These are phyloP conservation scores for Megaceryle torquata DNA, from an alignment of 2,113 vertebrate genomes.

Conservation along the genomic window DNA sequence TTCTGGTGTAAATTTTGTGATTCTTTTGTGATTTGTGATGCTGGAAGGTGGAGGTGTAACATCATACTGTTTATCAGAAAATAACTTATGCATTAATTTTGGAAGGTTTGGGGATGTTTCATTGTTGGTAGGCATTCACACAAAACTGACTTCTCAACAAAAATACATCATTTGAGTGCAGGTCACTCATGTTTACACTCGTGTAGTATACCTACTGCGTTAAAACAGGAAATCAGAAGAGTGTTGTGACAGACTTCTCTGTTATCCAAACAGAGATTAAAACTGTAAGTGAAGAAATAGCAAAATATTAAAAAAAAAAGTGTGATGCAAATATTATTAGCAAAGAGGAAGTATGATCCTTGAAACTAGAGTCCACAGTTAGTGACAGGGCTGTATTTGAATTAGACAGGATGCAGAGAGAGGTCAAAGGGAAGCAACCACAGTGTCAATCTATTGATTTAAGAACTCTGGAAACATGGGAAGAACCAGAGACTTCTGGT, in stretches of 20 bases:
- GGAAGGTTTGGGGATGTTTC: neutral
- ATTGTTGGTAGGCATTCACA: neutral
- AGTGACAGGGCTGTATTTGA: neutral
- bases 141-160: neutral
- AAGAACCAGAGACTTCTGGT: neutral
- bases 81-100: neutral
- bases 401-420: neutral
- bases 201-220: accelerated
- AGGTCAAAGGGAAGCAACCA: neutral
- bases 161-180: neutral
- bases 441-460: too few relatives aligned
- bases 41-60: neutral
- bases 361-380: neutral
- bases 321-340: neutral
- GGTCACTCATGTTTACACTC: neutral
- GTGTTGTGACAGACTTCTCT: neutral
- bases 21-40: neutral
- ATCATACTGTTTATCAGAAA: neutral
- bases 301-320: neutral
- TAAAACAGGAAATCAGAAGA: neutral
- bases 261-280: neutral
- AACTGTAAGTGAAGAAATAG: neutral
- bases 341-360: neutral
- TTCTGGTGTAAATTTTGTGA: neutral
- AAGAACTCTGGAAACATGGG: neutral